These are phyloP conservation scores for Lysiphlebus fabarum DNA, from an alignment of 1,140 invertebrate species.

Conservation along the genomic window DNA sequence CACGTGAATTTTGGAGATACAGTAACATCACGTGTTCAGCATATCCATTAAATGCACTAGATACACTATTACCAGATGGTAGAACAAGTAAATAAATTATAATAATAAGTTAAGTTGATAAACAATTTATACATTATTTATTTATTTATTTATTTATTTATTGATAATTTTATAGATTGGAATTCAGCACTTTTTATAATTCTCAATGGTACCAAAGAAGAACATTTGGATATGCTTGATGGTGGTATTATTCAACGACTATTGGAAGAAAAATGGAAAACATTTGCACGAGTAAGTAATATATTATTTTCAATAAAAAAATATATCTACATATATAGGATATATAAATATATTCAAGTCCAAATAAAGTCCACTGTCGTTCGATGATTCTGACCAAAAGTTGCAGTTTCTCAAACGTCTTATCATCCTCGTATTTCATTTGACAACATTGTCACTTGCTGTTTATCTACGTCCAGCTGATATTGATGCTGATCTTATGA, in stretches of 20 bases:
- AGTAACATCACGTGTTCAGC: slow-evolving; percentile 99
- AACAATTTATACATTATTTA: neutral
- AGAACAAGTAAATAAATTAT: slow-evolving; percentile 75
- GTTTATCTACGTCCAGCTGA: slow-evolving; percentile 79
- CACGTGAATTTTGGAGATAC: slow-evolving; percentile 96
- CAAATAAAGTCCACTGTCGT: neutral
- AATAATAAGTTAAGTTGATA: neutral
- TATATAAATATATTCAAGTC: slow-evolving; percentile 11
- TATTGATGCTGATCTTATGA: slow-evolving; percentile 57
- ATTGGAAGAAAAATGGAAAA: slow-evolving; percentile 99
- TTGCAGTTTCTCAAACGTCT: slow-evolving; percentile 87
- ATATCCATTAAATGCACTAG: slow-evolving; percentile 92
- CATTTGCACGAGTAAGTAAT: slow-evolving; percentile 82
- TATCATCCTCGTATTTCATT: slow-evolving; percentile 80
- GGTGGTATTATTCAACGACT: slow-evolving; percentile 96
- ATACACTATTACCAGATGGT: slow-evolving; percentile 91
- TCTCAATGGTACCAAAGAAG: slow-evolving; percentile 93
- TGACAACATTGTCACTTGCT: slow-evolving; percentile 83
- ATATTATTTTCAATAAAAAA: slow-evolving; percentile 20
- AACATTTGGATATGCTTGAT: slow-evolving; percentile 98
- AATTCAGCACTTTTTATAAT: slow-evolving; percentile 98
- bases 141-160: neutral
- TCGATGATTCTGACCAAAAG: slow-evolving; percentile 33
- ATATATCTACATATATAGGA: neutral
- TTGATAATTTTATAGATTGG: slow-evolving; percentile 74